Percentiles rank a stretch among this genome's conserved stretches.
Evolutionary conservation across 2,113 vertebrate genomes (phyloP).

Genomic region (Notothenia coriiceps): DNA sequence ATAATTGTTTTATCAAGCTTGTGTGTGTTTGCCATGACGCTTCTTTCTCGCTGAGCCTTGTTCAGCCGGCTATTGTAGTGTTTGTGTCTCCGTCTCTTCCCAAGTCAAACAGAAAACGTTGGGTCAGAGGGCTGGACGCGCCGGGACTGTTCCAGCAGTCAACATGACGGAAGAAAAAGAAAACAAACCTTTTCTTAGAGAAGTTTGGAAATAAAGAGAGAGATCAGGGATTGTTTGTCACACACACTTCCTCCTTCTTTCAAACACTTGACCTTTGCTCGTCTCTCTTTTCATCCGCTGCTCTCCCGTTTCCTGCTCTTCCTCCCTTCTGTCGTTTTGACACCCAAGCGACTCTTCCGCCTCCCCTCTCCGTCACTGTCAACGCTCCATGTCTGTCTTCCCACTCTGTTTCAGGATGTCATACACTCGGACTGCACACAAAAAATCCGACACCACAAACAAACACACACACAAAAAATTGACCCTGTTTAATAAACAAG

Average conservation of each 20-base stretch:
- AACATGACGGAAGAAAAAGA: constrained; percentile 21
- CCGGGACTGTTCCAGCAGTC: background rate
- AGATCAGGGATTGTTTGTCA: constrained; percentile 39
- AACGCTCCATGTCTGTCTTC: constrained; percentile 23
- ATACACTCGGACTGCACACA: background rate
- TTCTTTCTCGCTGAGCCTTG: background rate
- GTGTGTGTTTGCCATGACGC: background rate
- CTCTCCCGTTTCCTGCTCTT: constrained; percentile 38
- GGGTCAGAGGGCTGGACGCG: constrained; percentile 13
- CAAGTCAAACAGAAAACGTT: constrained; percentile 31
- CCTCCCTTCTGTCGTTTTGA: constrained; percentile 60
- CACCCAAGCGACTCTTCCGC: constrained; percentile 53
- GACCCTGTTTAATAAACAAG: constrained; percentile 70
- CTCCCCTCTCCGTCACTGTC: constrained; percentile 50
- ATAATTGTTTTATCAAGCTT: background rate
- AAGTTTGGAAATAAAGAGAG: constrained; percentile 47
- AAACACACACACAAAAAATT: constrained; percentile 19
- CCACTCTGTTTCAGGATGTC: constrained; percentile 26
- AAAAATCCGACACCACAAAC: constrained; percentile 15
- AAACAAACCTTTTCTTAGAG: constrained; percentile 29
- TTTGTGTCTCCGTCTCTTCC: constrained; percentile 8
- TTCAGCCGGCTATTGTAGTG: background rate
- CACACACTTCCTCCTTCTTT: constrained; percentile 55
- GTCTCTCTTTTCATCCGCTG: constrained; percentile 43
- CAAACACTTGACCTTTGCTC: constrained; percentile 63